Conservation (phyloP, 2,113 vertebrate genomes). For the Okapia johnstoni region DNA sequence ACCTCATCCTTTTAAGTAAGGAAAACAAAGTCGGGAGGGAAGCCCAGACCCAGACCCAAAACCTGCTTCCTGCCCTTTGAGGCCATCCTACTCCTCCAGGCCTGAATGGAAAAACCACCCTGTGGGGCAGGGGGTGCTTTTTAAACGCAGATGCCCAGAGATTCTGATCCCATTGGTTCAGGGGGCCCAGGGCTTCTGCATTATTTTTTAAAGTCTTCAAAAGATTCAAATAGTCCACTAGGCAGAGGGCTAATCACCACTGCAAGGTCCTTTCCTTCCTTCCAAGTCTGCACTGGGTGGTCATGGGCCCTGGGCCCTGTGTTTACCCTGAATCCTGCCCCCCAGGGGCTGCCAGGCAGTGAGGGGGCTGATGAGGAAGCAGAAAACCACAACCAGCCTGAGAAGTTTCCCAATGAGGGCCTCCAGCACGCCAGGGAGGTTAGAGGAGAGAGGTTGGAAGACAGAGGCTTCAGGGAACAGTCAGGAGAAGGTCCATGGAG, state of each 20-base stretch:
- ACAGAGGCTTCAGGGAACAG: neutral
- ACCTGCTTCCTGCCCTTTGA: neutral
- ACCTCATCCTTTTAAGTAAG: neutral
- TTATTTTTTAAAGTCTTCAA: neutral
- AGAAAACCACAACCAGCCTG: neutral
- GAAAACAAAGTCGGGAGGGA: neutral
- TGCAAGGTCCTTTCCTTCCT: neutral
- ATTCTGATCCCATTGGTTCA: neutral
- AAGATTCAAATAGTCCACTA: neutral
- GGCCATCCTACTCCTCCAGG: neutral
- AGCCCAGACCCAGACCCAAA: neutral
- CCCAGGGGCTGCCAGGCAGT: neutral
- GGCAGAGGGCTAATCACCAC: neutral
- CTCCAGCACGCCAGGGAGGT: rapidly evolving
- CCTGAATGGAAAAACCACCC: neutral
- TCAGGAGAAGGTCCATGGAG: neutral
- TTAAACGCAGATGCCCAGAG: neutral
- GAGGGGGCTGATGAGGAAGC: neutral
- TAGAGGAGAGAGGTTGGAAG: neutral
- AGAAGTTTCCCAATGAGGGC: rapidly evolving
- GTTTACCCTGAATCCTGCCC: neutral
- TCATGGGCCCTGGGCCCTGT: neutral
- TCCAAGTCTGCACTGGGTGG: rapidly evolving
- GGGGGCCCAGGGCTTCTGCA: neutral
- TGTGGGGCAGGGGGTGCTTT: neutral